Evolutionary conservation across 92 coral and sea anemone genomes (phyloP).

Genomic region (Chrysogorgia sp.): DNA sequence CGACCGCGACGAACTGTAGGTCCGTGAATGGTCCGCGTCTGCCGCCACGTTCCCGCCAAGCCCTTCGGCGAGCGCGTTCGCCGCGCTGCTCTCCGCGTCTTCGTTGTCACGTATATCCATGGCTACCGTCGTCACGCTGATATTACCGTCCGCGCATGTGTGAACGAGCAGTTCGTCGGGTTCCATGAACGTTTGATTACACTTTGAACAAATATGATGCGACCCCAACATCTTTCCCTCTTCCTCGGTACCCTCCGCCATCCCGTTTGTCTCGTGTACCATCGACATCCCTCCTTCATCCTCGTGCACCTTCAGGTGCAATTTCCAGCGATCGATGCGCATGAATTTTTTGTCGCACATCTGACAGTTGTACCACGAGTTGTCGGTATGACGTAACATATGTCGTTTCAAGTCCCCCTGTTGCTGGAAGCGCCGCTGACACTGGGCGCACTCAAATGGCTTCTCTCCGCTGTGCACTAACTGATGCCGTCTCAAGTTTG

Average conservation of each 20-base stretch:
- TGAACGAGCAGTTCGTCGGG: conserved; percentile 90
- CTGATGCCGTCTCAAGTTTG: conserved; percentile 96
- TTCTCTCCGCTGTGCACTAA: conserved; percentile 99
- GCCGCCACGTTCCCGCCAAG: conserved; percentile 4
- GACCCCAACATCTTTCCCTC: conserved; percentile 50
- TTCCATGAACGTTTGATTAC: conserved; percentile 80
- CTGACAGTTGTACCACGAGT: conserved; percentile 93
- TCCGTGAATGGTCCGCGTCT: conserved; percentile 27
- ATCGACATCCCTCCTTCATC: conserved; percentile 8
- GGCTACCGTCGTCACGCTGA: conserved; percentile 27
- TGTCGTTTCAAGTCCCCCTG: conserved; percentile 97
- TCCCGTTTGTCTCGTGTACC: conserved; percentile 12
- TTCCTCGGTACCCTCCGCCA: conserved; percentile 70
- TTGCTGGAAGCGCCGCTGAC: conserved; percentile 95
- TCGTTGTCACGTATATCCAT: conserved; percentile 40
- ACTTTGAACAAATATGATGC: conserved; percentile 94
- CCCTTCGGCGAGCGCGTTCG: conserved; percentile 40
- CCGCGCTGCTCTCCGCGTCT: conserved; percentile 43
- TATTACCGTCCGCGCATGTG: conserved; percentile 74
- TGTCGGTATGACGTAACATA: conserved; percentile 94
- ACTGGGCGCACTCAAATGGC: conserved; percentile 95
- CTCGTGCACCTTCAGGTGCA: conserved; percentile 31
- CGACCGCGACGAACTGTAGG: conserved; percentile 21
- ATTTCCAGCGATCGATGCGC: conserved; percentile 87
- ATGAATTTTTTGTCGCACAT: conserved; percentile 97